Evolutionary conservation across 2,888 invertebrate species (phyloP).

Genomic region (Tipula lateralis): DNA sequence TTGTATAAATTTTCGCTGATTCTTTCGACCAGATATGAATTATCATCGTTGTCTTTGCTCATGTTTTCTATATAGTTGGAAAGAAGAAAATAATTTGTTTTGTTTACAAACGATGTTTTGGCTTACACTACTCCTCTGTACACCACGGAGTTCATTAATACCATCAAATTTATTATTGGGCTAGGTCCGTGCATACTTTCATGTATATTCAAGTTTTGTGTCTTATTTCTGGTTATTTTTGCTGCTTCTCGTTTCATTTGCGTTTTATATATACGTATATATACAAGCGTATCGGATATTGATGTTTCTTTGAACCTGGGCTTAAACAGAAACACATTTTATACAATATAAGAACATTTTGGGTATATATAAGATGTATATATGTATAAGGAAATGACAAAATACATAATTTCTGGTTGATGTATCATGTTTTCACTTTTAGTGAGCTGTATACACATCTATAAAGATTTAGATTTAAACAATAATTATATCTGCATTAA

Average conservation of each 20-base stretch:
- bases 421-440: conserved; percentile 11
- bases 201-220: not conserved
- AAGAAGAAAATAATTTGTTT: not conserved
- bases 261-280: not conserved
- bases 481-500: not conserved
- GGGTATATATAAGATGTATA: not conserved
- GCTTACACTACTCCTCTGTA: not conserved
- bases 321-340: not conserved
- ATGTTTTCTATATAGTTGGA: not conserved
- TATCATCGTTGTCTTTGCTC: not conserved
- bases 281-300: not conserved
- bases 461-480: not conserved
- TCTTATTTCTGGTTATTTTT: not conserved
- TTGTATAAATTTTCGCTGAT: not conserved
- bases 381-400: not conserved
- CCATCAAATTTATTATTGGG: conserved; percentile 24
- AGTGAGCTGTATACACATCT: not conserved
- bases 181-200: conserved; percentile 19
- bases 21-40: not conserved
- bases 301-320: conserved; percentile 3
- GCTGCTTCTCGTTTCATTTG: not conserved
- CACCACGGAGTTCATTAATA: not conserved
- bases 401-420: not conserved
- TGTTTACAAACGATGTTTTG: not conserved
- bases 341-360: not conserved